These are phyloP conservation scores for Cephus runcator DNA, from an alignment of 2,888 invertebrate genomes.

Conservation along the genomic window DNA sequence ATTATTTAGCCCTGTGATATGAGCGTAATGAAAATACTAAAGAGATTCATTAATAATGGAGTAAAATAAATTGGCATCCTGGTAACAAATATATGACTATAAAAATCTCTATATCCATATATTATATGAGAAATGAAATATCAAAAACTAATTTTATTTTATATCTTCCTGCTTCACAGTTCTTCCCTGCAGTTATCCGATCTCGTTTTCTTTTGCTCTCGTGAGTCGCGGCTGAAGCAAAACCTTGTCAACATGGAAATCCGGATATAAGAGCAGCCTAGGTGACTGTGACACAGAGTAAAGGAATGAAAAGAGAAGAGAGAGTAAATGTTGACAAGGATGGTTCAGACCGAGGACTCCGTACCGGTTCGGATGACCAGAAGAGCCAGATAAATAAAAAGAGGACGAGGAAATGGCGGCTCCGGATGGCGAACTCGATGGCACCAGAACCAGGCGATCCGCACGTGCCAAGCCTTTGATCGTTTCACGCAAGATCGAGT, in stretches of 20 bases:
- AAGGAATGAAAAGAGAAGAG: not conserved
- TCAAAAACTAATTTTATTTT: not conserved
- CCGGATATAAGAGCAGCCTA: not conserved
- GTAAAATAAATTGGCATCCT: not conserved
- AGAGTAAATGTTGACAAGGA: not conserved
- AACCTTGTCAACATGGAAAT: not conserved
- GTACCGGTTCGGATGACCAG: not conserved
- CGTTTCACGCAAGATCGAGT: slow-evolving; percentile 50
- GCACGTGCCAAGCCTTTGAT: slow-evolving; percentile 43
- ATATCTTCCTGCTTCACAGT: not conserved
- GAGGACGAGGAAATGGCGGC: not conserved
- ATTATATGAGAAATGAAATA: not conserved
- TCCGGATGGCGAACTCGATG: not conserved
- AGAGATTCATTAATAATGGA: not conserved
- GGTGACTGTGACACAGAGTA: not conserved
- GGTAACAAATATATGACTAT: not conserved
- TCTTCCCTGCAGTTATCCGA: not conserved
- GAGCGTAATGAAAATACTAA: not conserved
- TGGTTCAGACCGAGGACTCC: not conserved
- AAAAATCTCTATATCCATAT: not conserved
- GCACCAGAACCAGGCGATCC: slow-evolving; percentile 3
- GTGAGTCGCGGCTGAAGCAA: not conserved
- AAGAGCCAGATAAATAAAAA: not conserved
- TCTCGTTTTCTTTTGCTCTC: not conserved
- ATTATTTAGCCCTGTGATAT: not conserved